These are phyloP conservation scores for Eulithis prunata DNA, from an alignment of 2,888 invertebrate genomes.

Conservation along the genomic window DNA sequence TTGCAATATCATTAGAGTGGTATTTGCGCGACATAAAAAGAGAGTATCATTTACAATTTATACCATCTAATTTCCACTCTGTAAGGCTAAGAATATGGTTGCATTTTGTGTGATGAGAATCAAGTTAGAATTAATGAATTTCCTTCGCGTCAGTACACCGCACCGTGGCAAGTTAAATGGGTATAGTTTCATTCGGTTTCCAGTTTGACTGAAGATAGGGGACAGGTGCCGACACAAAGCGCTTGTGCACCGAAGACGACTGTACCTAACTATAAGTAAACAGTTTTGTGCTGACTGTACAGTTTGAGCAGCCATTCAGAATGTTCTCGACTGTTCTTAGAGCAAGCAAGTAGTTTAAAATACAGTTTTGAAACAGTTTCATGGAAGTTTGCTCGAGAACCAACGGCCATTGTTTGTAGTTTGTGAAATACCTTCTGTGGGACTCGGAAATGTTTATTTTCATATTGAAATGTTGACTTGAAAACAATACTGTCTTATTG, in stretches of 20 bases:
- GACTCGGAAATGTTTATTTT: neutral
- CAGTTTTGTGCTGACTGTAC: neutral
- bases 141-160: constrained; percentile 23
- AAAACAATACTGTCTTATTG: constrained; percentile 2
- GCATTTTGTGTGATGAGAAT: constrained; percentile 17
- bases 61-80: constrained; percentile 17
- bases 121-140: constrained; percentile 45
- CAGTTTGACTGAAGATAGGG: constrained; percentile 23
- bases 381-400: constrained; percentile 7
- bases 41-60: constrained; percentile 9
- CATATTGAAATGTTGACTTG: constrained; percentile 1
- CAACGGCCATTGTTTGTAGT: constrained; percentile 6
- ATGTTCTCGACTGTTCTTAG: constrained; percentile 4
- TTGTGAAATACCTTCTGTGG: constrained; percentile 3
- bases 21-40: constrained; percentile 26
- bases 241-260: neutral
- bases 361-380: constrained; percentile 11
- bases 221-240: constrained; percentile 26
- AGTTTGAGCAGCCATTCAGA: constrained; percentile 6
- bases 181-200: constrained; percentile 45
- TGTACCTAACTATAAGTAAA: neutral
- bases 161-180: constrained; percentile 46
- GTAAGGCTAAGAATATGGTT: constrained; percentile 13
- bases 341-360: constrained; percentile 8
- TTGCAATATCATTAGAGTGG: constrained; percentile 10